Conservation (phyloP, 2,113 vertebrate genomes). For the Cyanoramphus novaezelandiae region DNA sequence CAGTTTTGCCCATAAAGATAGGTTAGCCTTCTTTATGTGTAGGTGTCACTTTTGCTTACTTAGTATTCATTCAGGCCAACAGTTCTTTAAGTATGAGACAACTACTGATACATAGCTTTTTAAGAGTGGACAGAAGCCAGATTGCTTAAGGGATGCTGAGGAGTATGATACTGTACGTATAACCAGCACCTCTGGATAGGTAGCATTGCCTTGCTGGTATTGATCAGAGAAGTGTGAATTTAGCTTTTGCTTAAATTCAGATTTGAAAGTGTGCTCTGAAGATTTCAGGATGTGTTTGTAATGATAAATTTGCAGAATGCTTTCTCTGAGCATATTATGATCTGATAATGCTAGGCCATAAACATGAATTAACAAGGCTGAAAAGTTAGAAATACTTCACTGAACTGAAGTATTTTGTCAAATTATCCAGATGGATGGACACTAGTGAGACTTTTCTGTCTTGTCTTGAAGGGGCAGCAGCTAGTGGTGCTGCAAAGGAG, state of each 20-base stretch:
- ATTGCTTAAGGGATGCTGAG: not conserved
- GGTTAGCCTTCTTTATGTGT: not conserved
- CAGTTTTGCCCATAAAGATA: not conserved
- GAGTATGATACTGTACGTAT: fast-evolving
- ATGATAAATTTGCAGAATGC: not conserved
- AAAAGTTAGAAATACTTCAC: not conserved
- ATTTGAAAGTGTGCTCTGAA: not conserved
- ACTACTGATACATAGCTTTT: not conserved
- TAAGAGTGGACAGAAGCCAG: not conserved
- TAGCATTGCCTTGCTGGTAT: not conserved
- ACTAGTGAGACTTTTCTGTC: not conserved
- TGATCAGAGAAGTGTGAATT: not conserved
- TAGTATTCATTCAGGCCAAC: not conserved
- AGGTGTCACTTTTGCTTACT: not conserved
- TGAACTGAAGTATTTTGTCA: not conserved
- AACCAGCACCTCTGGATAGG: not conserved
- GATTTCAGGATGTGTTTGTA: not conserved
- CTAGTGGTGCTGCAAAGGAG: not conserved
- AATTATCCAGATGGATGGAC: not conserved
- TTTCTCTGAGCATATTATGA: not conserved
- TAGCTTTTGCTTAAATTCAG: not conserved
- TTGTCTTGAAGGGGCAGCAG: not conserved
- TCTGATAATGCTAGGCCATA: not conserved
- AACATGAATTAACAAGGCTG: not conserved
- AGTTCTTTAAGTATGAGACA: not conserved